phyloP scores from a whole-genome alignment of 2,888 invertebrate species.

The Apantesis nais region DNA sequence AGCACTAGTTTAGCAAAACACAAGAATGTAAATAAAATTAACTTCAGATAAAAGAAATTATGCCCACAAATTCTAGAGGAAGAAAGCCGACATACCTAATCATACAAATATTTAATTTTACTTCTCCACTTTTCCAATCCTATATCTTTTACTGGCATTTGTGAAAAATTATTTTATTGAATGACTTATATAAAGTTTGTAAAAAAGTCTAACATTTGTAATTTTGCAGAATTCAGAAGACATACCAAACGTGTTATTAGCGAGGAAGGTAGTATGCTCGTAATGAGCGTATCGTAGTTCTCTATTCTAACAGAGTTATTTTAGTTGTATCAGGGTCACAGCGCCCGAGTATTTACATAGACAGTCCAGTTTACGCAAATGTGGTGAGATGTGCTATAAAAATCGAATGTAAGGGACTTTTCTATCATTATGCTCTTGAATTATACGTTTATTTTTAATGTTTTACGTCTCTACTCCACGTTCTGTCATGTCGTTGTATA shows the following conservation, averaged over 20 bases:
- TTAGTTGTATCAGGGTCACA: constrained; percentile 78
- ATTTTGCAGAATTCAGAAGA: not conserved
- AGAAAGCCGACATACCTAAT: not conserved
- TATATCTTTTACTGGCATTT: not conserved
- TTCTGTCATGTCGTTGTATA: not conserved
- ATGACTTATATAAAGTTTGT: not conserved
- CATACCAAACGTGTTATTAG: constrained; percentile 19
- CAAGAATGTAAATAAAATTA: not conserved
- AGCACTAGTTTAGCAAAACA: not conserved
- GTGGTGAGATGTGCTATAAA: constrained; percentile 35
- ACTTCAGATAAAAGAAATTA: not conserved
- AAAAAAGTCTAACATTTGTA: not conserved
- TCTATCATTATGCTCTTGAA: not conserved
- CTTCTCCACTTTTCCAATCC: not conserved
- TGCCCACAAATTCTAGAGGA: not conserved
- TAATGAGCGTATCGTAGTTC: constrained; percentile 66
- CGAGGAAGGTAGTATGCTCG: constrained; percentile 51
- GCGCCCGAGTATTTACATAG: constrained; percentile 60
- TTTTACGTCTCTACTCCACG: not conserved
- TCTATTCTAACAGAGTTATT: constrained; percentile 72
- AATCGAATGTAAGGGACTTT: constrained; percentile 25
- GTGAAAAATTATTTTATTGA: not conserved
- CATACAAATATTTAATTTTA: not conserved
- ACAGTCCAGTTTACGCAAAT: constrained; percentile 50
- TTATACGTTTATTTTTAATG: not conserved